These are phyloP conservation scores for Nephrotoma appendiculata DNA, from an alignment of 2,888 invertebrate genomes.

Conservation along the genomic window DNA sequence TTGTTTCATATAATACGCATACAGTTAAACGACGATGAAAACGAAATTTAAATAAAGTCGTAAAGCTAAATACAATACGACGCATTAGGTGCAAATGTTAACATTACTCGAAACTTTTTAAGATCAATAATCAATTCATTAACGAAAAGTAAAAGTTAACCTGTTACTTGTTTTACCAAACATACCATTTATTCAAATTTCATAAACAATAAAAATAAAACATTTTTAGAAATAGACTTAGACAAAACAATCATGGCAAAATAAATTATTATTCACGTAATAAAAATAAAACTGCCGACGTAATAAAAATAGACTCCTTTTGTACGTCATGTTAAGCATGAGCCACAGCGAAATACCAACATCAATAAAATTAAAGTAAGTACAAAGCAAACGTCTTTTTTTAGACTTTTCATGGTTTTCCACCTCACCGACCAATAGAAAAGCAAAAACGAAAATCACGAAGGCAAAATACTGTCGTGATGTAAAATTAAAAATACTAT, in stretches of 20 bases:
- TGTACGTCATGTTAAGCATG: background rate
- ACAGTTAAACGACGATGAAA: background rate
- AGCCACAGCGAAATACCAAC: background rate
- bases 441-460: background rate
- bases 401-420: background rate
- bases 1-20: background rate
- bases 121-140: background rate
- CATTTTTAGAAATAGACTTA: background rate
- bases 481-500: background rate
- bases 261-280: background rate
- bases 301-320: background rate
- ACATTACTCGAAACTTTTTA: background rate
- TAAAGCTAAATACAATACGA: background rate
- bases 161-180: background rate
- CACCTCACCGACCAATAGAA: background rate
- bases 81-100: background rate
- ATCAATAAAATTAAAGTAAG: background rate
- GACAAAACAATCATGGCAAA: background rate
- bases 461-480: background rate
- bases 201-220: background rate
- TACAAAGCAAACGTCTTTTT: background rate
- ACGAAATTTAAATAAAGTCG: background rate
- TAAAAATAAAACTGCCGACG: background rate
- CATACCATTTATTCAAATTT: background rate
- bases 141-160: background rate